Evolutionary conservation across 2,797 vertebrate species (phyloP).

Genomic region (Pempheris klunzingeri): DNA sequence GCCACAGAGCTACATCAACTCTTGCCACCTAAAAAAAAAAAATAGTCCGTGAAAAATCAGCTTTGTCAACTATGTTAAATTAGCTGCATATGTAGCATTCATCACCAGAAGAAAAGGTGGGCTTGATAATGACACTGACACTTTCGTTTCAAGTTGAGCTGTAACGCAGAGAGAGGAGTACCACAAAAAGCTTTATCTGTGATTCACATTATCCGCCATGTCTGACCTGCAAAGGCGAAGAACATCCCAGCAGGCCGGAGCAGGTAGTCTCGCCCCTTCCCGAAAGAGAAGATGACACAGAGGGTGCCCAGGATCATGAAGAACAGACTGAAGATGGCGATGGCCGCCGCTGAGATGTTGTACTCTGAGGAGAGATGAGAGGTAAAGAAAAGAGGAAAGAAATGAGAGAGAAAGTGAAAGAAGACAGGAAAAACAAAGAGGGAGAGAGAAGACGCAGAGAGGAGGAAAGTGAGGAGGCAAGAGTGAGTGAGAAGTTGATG

Average conservation of each 20-base stretch:
- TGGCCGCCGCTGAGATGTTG: conserved; percentile 96
- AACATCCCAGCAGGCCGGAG: conserved; percentile 96
- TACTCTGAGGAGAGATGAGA: conserved; percentile 85
- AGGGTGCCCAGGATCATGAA: conserved; percentile 90
- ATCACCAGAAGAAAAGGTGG: conserved; percentile 1
- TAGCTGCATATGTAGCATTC: conserved; percentile 16
- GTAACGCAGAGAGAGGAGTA: neutral
- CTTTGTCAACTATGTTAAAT: conserved; percentile 28
- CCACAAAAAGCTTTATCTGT: neutral
- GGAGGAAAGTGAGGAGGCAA: neutral
- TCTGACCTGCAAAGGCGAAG: conserved; percentile 93
- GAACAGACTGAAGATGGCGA: conserved; percentile 93
- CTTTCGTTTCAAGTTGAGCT: conserved; percentile 10
- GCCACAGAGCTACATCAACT: conserved; percentile 2
- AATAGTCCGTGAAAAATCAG: no score
- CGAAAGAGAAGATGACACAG: conserved; percentile 90
- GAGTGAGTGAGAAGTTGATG: neutral
- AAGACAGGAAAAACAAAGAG: neutral
- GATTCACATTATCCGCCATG: neutral
- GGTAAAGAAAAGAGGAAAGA: neutral
- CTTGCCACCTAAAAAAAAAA: neutral
- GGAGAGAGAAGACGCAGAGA: neutral
- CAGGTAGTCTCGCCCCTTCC: conserved; percentile 92
- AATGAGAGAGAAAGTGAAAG: neutral
- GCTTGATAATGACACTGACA: neutral